Evolutionary conservation across 2,888 invertebrate species (phyloP).

Genomic region (Macroteleia sp.): DNA sequence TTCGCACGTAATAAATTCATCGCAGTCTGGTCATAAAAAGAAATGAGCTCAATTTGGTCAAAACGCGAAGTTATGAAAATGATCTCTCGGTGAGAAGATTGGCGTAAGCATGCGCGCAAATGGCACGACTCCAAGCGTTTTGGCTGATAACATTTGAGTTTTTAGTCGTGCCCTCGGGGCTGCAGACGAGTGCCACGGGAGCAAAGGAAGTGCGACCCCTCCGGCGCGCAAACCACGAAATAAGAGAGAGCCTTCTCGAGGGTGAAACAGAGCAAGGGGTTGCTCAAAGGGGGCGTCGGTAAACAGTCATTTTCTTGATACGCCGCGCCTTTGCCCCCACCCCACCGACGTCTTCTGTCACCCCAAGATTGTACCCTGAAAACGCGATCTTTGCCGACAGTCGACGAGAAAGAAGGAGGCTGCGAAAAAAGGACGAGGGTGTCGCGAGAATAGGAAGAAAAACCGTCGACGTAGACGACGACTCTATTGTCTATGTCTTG

Average conservation of each 20-base stretch:
- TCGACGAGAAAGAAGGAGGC: slow-evolving; percentile 1
- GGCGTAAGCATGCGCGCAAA: slow-evolving; percentile 39
- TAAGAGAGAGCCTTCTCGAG: slow-evolving; percentile 42
- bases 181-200: slow-evolving; percentile 24
- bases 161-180: slow-evolving; percentile 55
- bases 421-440: slow-evolving; percentile 25
- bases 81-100: slow-evolving; percentile 46
- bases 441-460: slow-evolving; percentile 22
- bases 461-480: slow-evolving; percentile 6
- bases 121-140: slow-evolving; percentile 53
- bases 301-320: slow-evolving; percentile 68
- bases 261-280: slow-evolving; percentile 57
- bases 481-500: slow-evolving; percentile 12
- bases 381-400: neutral
- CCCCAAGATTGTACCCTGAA: slow-evolving; percentile 24
- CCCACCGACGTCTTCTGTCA: slow-evolving; percentile 23
- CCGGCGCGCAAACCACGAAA: slow-evolving; percentile 54
- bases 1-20: neutral
- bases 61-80: slow-evolving; percentile 44
- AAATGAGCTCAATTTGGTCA: slow-evolving; percentile 42
- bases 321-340: slow-evolving; percentile 56
- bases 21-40: slow-evolving; percentile 12
- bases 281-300: slow-evolving; percentile 61
- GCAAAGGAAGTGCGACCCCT: slow-evolving; percentile 39
- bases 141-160: slow-evolving; percentile 48